A percentile compares a stretch with the other conserved stretches of the same genome.
phyloP scores from a whole-genome alignment of 1,140 invertebrate species.

The Lepidotrigona ventralis region DNA sequence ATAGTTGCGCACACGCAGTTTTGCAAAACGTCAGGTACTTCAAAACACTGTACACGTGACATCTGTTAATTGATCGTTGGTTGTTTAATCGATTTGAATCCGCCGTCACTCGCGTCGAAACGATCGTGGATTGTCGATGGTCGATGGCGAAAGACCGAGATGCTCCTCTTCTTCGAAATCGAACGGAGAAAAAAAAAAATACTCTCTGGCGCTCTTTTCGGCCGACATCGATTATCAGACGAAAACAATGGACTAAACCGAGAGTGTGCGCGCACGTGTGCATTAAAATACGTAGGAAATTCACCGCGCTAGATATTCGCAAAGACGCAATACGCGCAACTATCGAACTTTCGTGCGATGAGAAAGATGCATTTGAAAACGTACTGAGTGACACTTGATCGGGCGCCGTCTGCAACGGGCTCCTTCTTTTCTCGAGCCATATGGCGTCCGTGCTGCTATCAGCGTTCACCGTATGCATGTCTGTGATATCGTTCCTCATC shows the following conservation, averaged over 20 bases:
- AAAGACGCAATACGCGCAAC: slow-evolving; percentile 30
- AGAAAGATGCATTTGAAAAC: slow-evolving; percentile 45
- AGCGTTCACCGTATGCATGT: slow-evolving; percentile 60
- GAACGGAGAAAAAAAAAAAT: background rate
- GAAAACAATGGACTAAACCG: slow-evolving; percentile 14
- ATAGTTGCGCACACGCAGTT: background rate
- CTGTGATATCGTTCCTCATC: slow-evolving; percentile 62
- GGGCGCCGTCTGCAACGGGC: slow-evolving; percentile 52
- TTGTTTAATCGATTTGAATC: slow-evolving; percentile 8
- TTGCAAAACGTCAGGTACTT: background rate
- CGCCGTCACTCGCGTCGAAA: background rate
- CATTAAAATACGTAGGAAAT: background rate
- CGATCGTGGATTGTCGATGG: too few species aligned
- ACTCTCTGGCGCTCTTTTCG: slow-evolving; percentile 34
- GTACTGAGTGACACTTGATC: slow-evolving; percentile 60
- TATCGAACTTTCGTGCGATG: background rate
- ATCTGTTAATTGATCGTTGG: slow-evolving; percentile 31
- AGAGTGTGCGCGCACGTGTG: background rate
- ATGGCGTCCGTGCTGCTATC: slow-evolving; percentile 65
- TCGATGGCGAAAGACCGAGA: too few species aligned
- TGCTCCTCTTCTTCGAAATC: background rate
- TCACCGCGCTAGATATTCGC: background rate
- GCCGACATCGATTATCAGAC: slow-evolving; percentile 25
- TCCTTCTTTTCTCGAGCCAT: slow-evolving; percentile 65
- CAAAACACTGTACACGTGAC: slow-evolving; percentile 44